phyloP scores from a whole-genome alignment of 2,113 vertebrate genomes.

The Tragelaphus buxtoni region DNA sequence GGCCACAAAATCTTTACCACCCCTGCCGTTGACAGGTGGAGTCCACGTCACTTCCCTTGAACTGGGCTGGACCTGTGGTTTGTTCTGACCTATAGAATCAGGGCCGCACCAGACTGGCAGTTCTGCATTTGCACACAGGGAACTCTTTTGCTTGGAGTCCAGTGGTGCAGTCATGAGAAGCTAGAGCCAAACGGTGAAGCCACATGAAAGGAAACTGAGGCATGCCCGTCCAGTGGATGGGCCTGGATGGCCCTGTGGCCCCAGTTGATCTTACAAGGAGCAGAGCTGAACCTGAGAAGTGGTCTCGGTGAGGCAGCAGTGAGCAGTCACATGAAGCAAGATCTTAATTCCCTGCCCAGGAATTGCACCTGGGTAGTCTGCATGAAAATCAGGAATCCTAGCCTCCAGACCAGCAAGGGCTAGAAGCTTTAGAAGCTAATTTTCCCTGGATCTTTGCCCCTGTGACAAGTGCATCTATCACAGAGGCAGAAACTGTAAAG shows the following conservation, averaged over 20 bases:
- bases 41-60: not conserved
- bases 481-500: not conserved
- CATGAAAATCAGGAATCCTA: not conserved
- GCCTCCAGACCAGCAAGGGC: not conserved
- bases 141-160: not conserved
- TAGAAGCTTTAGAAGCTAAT: not conserved
- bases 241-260: not conserved
- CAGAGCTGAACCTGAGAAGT: not conserved
- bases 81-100: not conserved
- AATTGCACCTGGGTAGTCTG: not conserved
- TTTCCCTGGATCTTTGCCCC: not conserved
- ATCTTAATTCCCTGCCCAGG: not conserved
- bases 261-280: not conserved
- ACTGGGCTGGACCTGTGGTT: not conserved
- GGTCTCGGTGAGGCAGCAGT: not conserved
- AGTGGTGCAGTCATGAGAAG: not conserved
- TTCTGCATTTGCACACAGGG: not conserved
- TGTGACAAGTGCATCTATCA: not conserved
- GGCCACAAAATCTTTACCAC: not conserved
- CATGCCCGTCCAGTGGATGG: accelerated
- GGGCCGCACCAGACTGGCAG: not conserved
- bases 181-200: not conserved
- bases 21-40: not conserved
- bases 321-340: not conserved
- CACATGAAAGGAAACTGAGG: not conserved